phyloP scores from a whole-genome alignment of 1,140 invertebrate genomes.

The Trichoplusia ni region DNA sequence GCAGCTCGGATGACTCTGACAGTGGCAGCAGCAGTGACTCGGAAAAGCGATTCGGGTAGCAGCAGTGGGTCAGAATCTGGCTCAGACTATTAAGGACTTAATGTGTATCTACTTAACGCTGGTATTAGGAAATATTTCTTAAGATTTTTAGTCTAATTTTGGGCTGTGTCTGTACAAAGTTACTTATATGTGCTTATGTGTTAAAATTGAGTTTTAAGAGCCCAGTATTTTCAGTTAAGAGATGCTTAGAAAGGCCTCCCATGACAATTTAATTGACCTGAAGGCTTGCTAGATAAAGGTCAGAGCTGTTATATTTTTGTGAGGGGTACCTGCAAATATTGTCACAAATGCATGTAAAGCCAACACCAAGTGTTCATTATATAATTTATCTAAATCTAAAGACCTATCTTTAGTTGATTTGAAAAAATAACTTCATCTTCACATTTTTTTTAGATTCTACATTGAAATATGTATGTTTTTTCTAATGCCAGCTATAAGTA shows the following conservation, averaged over 20 bases:
- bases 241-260: too few species aligned
- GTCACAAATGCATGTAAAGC: too few species aligned
- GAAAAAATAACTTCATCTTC: too few species aligned
- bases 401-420: too few species aligned
- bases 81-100: conserved; percentile 48
- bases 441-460: too few species aligned
- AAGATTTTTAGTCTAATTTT: neutral
- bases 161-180: neutral
- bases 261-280: too few species aligned
- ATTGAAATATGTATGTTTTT: neutral
- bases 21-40: conserved; percentile 62
- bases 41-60: conserved; percentile 56
- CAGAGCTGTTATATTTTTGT: too few species aligned
- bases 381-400: too few species aligned
- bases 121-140: neutral
- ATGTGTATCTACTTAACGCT: neutral
- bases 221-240: too few species aligned
- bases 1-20: conserved; percentile 47
- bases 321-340: too few species aligned
- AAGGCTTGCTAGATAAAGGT: too few species aligned
- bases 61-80: conserved; percentile 62
- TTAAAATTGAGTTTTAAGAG: neutral
- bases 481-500: neutral
- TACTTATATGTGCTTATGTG: neutral
- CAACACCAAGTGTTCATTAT: too few species aligned